Base-by-base conservation (phyloP, 2,797 vertebrate species). In the Mormyrus proboscirostris region DNA sequence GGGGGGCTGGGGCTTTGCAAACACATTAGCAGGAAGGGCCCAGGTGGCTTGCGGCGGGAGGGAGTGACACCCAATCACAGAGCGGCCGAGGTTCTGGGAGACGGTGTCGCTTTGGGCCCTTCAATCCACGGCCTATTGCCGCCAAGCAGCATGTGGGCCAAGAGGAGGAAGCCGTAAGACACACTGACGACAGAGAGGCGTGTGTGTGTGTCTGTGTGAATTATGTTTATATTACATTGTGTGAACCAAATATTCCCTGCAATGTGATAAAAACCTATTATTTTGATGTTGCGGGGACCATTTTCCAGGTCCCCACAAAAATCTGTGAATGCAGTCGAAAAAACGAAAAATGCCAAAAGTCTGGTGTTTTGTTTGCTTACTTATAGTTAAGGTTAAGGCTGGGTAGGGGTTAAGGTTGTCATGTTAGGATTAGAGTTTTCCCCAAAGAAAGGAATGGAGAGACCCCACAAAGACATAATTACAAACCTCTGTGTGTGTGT, bases 31-130 rank as follows among this genome's bases (percentile, higher is more conserved):
- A 79, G n/a, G 2, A 14, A 25, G 85, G 65, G 47, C 59, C 87
- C 82, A 92, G 89, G 90, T 87, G 69, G 59, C 50, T 90, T 62
- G 53, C 55, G 19, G 88, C 89, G 89, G 90, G 91, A 90, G 73
- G 92, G 92, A 90, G 59, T 90, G 92, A 90, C 89, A 89, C 79
- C 51, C 88, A 89, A 89, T 92, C 87, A 91, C 65, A 85, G 19
- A 50, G 89, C 91, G 69, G 87, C 51, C 88, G 83, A 91, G 89
- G 53, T 38, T 90, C 69, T 73, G 8, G 62, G 79, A 89, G 83
- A 76, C 84, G 12, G 86, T 50, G 88, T 62, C 19, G 88, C 57
- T 62, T 69, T 7, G 88, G 16, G 29, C 89, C 89, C 38, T 73
- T 29, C 29, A 14, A 73, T 73, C 29, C 29, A 73, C 65, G 84